Evolutionary conservation across 2,888 invertebrate genomes (phyloP), one percentile per base, ranked within the genome.

Genomic region (Dorcus hopei): DNA sequence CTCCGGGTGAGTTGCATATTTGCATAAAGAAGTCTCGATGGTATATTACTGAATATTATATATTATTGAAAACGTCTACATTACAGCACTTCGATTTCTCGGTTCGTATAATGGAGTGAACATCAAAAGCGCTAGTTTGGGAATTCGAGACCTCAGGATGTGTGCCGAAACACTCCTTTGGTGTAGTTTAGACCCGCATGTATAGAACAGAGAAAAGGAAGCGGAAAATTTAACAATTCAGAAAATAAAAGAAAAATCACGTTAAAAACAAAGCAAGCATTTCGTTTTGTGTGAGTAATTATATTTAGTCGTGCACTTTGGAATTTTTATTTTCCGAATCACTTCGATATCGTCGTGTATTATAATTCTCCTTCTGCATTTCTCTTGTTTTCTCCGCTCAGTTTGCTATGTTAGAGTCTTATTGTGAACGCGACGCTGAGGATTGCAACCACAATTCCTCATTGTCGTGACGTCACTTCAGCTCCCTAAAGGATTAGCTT

Each of bases 401-500:
- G 41, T 45, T 54, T 38, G 26, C 45, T 39, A 23, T 45, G 53
- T 53, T 53, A 50, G 52, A 58, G 52, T 54, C 58, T 61, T 61
- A 61, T 61, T 61, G 61, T 61, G 47, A 26, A 51, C 23, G 42
- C 52, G 49, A 38, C 53, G 38, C 54, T 23, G 23, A 49, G 58
- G 51, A 61, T 61, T 54, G 62, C 51, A 40, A 55, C 61, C 62
- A 61, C 60, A 65, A 63, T 58, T 65, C 57, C 65, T 65, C 63
- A 65, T 65, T 65, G 63, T 63, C 53, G 57, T 65, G 63, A 65
- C 65, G 63, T 65, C 61, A 63, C 59, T 60, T 51, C 57, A 61
- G 54, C 57, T 61, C 61, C 59, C 63, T 56, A 47, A 45, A 57
- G 65, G 61, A 65, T 65, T 61, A 63, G 61, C 60, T 50, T 49